Conservation (phyloP, 2,888 invertebrate species). For the Lithodes maja region DNA sequence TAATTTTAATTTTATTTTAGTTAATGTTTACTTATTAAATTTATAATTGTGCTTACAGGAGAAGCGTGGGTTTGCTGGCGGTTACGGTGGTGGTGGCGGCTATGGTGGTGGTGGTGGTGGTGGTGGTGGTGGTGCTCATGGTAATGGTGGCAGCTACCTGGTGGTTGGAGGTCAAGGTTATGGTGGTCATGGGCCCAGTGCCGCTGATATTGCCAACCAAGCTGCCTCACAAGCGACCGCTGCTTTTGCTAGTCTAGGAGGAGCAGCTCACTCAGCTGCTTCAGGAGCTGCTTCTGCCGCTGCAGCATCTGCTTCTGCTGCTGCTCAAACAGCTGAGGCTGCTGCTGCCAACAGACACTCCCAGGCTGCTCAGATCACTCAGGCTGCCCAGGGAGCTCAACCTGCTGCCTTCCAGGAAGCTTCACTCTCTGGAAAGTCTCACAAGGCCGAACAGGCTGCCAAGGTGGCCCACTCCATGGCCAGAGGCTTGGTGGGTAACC, state of each 20-base stretch:
- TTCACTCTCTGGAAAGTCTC: constrained; percentile 53
- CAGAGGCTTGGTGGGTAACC: constrained; percentile 20
- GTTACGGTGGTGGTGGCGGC: constrained; percentile 10
- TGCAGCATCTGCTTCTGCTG: constrained; percentile 53
- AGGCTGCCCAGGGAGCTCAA: constrained; percentile 65
- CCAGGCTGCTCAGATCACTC: constrained; percentile 61
- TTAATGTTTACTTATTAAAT: neutral
- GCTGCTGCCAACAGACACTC: constrained; percentile 58
- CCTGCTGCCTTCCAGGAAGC: constrained; percentile 61
- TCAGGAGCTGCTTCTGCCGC: constrained; percentile 50
- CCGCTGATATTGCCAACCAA: constrained; percentile 58
- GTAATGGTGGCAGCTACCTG: constrained; percentile 29
- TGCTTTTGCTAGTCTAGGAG: constrained; percentile 53
- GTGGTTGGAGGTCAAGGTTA: constrained; percentile 37
- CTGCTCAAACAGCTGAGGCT: constrained; percentile 55
- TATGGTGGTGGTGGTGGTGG: constrained; percentile 33
- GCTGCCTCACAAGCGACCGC: constrained; percentile 60
- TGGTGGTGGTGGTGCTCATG: constrained; percentile 26
- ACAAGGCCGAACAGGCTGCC: constrained; percentile 56
- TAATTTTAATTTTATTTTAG: neutral
- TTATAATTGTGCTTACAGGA: neutral
- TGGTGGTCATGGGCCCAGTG: constrained; percentile 41
- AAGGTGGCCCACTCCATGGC: constrained; percentile 54
- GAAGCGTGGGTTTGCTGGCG: constrained; percentile 29
- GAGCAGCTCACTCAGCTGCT: constrained; percentile 51